Base-by-base conservation (phyloP, 2,888 invertebrate species). In the Dolichopus griseipennis region DNA sequence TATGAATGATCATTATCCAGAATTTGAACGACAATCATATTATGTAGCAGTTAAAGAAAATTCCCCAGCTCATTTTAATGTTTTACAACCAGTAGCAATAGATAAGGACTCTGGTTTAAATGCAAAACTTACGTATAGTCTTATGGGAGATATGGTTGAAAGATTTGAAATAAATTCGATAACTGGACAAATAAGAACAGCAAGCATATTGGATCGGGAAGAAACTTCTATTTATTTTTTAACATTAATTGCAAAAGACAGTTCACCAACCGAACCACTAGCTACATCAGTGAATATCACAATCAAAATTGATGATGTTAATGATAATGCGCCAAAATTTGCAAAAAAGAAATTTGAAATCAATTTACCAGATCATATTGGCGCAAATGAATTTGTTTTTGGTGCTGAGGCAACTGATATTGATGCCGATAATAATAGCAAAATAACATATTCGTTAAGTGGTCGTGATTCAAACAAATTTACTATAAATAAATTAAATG, bases 1-100 rank as follows among this genome's bases (percentile, higher is more conserved):
- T 80, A 91, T 94, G 69, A 97, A 97, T 80, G 97, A 97, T 79
- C 94, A 96, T 79, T 89, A 89, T 73, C 97, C 97, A 0, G 89
- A 90, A 75, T 97, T 97, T 79, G 89, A 88, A 74, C 85, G 90
- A 67, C 90, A 91, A 76, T 88, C 89, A 68, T 95, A 95, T 78
- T 87, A 86, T 73, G 90, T 91, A 0, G 84, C 83, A 66, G 89
- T 97, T 0, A 84, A 87, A 72, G 97, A 97, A 84, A 96, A 97
- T 79, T 83, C 90, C 67, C 88, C 91, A 2, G 79, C 88, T 20
- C 92, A 91, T 34, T 90, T 92, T 0, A 85, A 88, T 75, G 91
- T 96, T 3, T 84, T 93, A 10, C 86, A 87, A 69, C 90, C 95
- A 0, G 82, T 85, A 69, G 96, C 96, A 5, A 87, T 85, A 0